Conservation (phyloP, 1,140 invertebrate species). For the Drosophila nikananu region DNA sequence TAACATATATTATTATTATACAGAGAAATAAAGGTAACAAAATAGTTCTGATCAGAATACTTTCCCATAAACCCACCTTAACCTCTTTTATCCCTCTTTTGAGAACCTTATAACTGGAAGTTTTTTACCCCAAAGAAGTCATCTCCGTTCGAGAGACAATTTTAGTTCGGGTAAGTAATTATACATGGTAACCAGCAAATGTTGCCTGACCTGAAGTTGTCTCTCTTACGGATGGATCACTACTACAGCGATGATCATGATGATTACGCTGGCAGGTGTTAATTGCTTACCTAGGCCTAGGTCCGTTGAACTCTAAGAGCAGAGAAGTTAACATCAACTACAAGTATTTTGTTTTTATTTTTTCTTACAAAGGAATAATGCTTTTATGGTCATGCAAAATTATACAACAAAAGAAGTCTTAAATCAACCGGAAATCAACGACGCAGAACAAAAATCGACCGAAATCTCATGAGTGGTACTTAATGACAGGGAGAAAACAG, state of each 20-base stretch:
- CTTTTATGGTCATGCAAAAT: slow-evolving; percentile 34
- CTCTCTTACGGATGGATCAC: slow-evolving; percentile 7
- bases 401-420: slow-evolving; percentile 27
- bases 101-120: not conserved
- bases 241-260: slow-evolving; percentile 27
- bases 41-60: not conserved
- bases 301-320: slow-evolving; percentile 57
- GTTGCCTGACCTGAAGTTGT: slow-evolving; percentile 42
- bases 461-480: slow-evolving; percentile 20
- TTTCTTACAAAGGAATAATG: slow-evolving; percentile 16
- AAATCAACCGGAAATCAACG: slow-evolving; percentile 43
- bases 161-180: slow-evolving; percentile 2
- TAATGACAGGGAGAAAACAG: slow-evolving; percentile 38
- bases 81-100: not conserved
- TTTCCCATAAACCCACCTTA: too few species aligned
- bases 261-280: slow-evolving; percentile 66
- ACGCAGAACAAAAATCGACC: slow-evolving; percentile 23
- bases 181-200: slow-evolving; percentile 28
- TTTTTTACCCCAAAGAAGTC: not conserved
- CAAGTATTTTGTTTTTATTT: slow-evolving; percentile 9
- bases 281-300: slow-evolving; percentile 63
- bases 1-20: not conserved
- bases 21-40: not conserved
- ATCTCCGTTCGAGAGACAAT: not conserved
- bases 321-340: slow-evolving; percentile 19